Percentiles rank a stretch among this genome's conserved stretches.
phyloP scores from a whole-genome alignment of 1,140 invertebrate genomes.

The Rhysida immarginata region DNA sequence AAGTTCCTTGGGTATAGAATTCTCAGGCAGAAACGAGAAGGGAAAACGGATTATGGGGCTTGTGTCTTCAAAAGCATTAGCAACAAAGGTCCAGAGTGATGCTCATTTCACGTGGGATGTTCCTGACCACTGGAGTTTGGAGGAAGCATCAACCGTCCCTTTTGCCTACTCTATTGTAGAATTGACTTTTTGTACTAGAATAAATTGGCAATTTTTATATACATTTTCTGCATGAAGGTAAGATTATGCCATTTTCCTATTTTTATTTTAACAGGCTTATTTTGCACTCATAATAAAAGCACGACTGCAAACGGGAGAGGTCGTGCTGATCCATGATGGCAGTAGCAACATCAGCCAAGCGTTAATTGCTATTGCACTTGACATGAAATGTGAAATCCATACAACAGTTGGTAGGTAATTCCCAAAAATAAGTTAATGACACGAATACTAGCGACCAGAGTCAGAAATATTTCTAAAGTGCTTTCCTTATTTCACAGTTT shows the following conservation, averaged over 20 bases:
- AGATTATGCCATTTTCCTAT: too few species aligned
- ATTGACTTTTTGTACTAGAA: too few species aligned
- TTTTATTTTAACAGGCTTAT: conserved; percentile 44
- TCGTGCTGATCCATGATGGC: conserved; percentile 83
- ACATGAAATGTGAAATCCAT: conserved; percentile 68
- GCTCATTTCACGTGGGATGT: conserved; percentile 35
- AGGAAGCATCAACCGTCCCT: conserved; percentile 43
- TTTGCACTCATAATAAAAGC: conserved; percentile 80
- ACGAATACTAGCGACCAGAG: neutral
- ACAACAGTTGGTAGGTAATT: conserved; percentile 70
- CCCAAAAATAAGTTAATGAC: neutral
- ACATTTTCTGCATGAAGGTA: too few species aligned
- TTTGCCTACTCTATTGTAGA: conserved; percentile 20
- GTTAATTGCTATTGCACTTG: conserved; percentile 78
- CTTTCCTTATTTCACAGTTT: too few species aligned
- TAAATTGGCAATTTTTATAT: too few species aligned
- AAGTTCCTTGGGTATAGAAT: too few species aligned
- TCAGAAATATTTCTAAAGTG: too few species aligned
- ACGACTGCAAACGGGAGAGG: conserved; percentile 61
- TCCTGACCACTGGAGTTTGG: conserved; percentile 36
- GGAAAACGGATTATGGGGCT: neutral
- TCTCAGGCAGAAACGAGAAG: neutral
- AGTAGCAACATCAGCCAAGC: conserved; percentile 92
- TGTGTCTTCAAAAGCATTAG: conserved; percentile 17
- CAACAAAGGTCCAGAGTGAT: conserved; percentile 32